These are phyloP conservation scores for Nineta flava DNA, from an alignment of 2,888 invertebrate species.

Conservation along the genomic window DNA sequence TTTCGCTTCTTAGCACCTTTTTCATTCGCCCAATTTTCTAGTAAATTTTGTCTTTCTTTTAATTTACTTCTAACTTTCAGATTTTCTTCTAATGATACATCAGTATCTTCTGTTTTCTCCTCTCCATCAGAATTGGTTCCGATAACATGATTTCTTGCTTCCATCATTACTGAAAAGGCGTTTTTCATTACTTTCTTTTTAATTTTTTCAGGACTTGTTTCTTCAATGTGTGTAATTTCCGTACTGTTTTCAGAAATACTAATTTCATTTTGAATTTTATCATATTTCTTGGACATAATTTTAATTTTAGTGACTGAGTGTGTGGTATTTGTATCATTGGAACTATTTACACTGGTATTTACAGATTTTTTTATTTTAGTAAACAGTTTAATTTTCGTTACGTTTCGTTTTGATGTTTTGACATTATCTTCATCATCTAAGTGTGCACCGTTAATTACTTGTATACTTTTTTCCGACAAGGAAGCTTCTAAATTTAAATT, in stretches of 20 bases:
- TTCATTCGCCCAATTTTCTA: conserved; percentile 45
- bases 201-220: not conserved
- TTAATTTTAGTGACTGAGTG: too few relatives aligned
- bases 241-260: not conserved
- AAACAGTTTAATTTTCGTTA: too few relatives aligned
- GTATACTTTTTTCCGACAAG: too few relatives aligned
- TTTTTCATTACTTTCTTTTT: conserved; percentile 19
- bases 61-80: conserved; percentile 13
- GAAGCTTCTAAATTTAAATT: too few relatives aligned
- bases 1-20: conserved; percentile 44
- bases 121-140: conserved; percentile 48
- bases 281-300: too few relatives aligned
- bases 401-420: too few relatives aligned
- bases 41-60: conserved; percentile 31
- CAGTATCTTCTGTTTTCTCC: conserved; percentile 23
- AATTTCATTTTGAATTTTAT: too few relatives aligned
- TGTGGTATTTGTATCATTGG: not conserved
- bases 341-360: not conserved
- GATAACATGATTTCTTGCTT: conserved; percentile 43
- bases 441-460: too few relatives aligned
- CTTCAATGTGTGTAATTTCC: not conserved
- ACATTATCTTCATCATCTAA: too few relatives aligned
- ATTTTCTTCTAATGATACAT: conserved; percentile 17
- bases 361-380: too few relatives aligned
- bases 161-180: conserved; percentile 53